Percentiles rank a stretch among this genome's conserved stretches.
Conservation (phyloP, 2,797 vertebrate genomes). For the Crax fasciolata region DNA sequence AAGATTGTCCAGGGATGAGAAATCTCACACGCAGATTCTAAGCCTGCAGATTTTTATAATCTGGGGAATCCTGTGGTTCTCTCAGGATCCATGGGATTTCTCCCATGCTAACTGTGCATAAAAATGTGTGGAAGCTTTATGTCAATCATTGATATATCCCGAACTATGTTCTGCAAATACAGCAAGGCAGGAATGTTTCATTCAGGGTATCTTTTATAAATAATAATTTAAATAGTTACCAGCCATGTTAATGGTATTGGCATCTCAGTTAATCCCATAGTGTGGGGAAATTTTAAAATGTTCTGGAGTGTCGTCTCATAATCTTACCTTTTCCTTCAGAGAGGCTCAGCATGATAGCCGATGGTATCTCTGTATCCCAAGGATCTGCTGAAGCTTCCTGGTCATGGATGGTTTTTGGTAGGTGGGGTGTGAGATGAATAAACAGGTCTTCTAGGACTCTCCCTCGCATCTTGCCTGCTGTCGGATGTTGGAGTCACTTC, state of each 20-base stretch:
- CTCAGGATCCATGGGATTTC: background rate
- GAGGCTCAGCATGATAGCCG: background rate
- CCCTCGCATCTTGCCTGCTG: background rate
- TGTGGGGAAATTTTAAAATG: background rate
- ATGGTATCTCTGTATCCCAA: background rate
- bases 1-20: background rate
- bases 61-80: background rate
- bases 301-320: background rate
- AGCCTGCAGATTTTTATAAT: background rate
- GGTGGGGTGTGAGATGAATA: background rate
- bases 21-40: background rate
- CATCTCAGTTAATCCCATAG: background rate
- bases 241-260: background rate
- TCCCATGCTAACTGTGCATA: background rate
- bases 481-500: background rate
- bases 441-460: background rate
- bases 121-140: background rate
- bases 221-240: background rate
- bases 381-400: background rate
- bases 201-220: background rate
- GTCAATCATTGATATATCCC: background rate
- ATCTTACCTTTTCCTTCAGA: constrained; percentile 54
- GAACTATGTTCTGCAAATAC: background rate
- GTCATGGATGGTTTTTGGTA: background rate
- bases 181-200: background rate